These are phyloP conservation scores for Drosophila kepulauana DNA, from an alignment of 1,140 invertebrate species.

Conservation along the genomic window DNA sequence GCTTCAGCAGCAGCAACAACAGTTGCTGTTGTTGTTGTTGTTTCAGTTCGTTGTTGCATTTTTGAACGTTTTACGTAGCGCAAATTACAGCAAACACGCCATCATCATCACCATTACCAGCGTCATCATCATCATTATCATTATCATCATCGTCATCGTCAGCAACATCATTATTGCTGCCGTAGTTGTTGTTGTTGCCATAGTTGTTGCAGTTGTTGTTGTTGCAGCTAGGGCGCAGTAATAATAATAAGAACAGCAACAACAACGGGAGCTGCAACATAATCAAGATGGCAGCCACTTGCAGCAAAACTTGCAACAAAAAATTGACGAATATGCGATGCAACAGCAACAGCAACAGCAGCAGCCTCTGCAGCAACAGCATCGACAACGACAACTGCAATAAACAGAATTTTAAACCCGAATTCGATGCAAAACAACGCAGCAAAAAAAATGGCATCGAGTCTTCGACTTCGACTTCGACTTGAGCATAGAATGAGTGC, in stretches of 20 bases:
- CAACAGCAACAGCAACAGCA: slow-evolving; percentile 56
- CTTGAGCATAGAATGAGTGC: slow-evolving; percentile 44
- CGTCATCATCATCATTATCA: slow-evolving; percentile 36
- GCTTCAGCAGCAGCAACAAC: slow-evolving; percentile 39
- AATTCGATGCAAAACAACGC: slow-evolving; percentile 77
- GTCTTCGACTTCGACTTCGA: slow-evolving; percentile 63
- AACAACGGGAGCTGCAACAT: slow-evolving; percentile 75
- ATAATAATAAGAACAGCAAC: slow-evolving; percentile 60
- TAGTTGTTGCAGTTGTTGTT: slow-evolving; percentile 36
- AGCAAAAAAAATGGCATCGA: slow-evolving; percentile 44
- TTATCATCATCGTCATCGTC: slow-evolving; percentile 18
- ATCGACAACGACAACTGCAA: slow-evolving; percentile 31
- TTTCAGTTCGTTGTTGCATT: slow-evolving; percentile 77
- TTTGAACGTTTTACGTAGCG: slow-evolving; percentile 83
- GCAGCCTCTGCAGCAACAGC: slow-evolving; percentile 31
- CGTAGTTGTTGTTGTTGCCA: slow-evolving; percentile 14
- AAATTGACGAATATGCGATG: slow-evolving; percentile 82
- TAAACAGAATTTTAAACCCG: slow-evolving; percentile 77
- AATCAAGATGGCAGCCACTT: slow-evolving; percentile 83
- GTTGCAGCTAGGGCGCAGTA: slow-evolving; percentile 56
- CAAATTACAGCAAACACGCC: slow-evolving; percentile 84
- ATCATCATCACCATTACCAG: slow-evolving; percentile 70
- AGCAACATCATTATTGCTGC: slow-evolving; percentile 23
- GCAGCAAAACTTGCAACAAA: slow-evolving; percentile 55
- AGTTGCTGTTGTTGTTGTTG: slow-evolving; percentile 56